Percentiles rank a stretch among this genome's conserved stretches.
Evolutionary conservation across 2,797 vertebrate species (phyloP).

Genomic region (Myiotriccus ornatus): DNA sequence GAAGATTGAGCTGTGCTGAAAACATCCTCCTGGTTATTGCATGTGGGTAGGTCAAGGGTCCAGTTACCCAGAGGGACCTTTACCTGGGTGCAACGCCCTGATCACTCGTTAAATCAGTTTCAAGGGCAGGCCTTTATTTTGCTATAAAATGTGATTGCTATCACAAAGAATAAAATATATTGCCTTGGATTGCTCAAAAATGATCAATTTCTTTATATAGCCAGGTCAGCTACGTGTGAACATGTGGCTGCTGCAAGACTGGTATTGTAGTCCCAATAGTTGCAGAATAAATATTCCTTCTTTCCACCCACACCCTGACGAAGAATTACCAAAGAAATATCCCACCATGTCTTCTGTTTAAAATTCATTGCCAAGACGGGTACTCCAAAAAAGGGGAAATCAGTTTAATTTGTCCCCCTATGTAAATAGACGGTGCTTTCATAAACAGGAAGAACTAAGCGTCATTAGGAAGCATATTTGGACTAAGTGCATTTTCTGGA

Average conservation of each 20-base stretch:
- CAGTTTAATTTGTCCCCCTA: background rate
- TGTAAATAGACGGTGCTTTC: background rate
- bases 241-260: background rate
- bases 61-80: background rate
- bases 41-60: background rate
- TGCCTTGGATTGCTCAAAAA: background rate
- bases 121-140: background rate
- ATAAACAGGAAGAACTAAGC: conserved; percentile 3
- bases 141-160: background rate
- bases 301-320: background rate
- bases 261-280: background rate
- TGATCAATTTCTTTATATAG: background rate
- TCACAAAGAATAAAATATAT: background rate
- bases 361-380: background rate
- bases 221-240: background rate
- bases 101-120: background rate
- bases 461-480: background rate
- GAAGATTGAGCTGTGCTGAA: background rate
- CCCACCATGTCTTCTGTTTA: background rate
- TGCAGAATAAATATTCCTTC: background rate
- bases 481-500: background rate
- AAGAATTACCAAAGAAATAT: background rate
- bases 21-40: rapidly evolving
- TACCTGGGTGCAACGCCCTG: background rate
- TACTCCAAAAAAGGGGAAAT: background rate